A percentile compares a stretch with the other conserved stretches of the same genome.
These are phyloP conservation scores for Hemicordylus capensis DNA, from an alignment of 2,113 vertebrate genomes.

Conservation along the genomic window DNA sequence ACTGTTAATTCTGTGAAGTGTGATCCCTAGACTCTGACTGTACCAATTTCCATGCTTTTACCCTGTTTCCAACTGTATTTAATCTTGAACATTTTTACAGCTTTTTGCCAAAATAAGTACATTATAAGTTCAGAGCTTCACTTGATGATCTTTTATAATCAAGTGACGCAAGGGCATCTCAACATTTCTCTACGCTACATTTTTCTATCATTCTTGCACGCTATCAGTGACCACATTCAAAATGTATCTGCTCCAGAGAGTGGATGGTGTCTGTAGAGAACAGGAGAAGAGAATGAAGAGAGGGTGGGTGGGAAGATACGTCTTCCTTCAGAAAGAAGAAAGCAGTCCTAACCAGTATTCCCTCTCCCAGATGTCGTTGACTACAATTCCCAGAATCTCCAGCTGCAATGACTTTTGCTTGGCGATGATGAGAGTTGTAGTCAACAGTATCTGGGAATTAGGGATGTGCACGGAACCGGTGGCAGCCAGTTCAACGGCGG, in stretches of 20 bases:
- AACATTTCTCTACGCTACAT: background rate
- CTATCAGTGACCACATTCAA: background rate
- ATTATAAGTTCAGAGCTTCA: background rate
- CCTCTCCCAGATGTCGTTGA: too few species aligned
- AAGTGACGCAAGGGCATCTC: background rate
- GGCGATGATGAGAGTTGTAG: too few species aligned
- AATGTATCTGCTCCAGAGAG: background rate
- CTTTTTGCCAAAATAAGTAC: background rate
- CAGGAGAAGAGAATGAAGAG: too few species aligned
- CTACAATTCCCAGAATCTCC: too few species aligned
- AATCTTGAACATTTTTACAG: background rate
- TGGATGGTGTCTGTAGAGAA: background rate
- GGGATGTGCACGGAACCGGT: too few species aligned
- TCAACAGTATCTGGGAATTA: too few species aligned
- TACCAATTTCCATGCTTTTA: background rate
- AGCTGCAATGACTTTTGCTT: too few species aligned
- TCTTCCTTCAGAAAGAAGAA: too few species aligned
- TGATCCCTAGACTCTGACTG: background rate
- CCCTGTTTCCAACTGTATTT: background rate
- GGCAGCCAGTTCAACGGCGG: too few species aligned
- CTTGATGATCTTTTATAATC: background rate
- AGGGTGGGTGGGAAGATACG: too few species aligned
- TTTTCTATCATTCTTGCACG: background rate
- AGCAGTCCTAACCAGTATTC: too few species aligned
- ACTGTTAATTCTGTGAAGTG: background rate